Percentiles rank a stretch among this genome's conserved stretches.
Conservation (phyloP, 92 coral and sea anemone species). For the Micromussa lordhowensis region DNA sequence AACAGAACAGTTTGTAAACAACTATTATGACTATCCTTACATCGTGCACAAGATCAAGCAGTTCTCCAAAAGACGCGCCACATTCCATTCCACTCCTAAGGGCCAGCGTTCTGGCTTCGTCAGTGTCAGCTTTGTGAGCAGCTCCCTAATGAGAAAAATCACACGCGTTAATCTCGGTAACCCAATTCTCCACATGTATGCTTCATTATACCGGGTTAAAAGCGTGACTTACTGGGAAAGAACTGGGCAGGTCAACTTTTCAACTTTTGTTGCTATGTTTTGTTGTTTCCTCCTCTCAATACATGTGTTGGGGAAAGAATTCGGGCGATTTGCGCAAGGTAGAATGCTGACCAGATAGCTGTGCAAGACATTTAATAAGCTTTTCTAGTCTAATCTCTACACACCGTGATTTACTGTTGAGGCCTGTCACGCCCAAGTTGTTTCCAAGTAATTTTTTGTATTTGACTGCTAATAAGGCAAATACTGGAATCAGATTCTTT, state of each 20-base stretch:
- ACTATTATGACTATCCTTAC: constrained; percentile 43
- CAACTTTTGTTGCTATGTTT: no score
- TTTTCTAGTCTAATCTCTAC: no score
- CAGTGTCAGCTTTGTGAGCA: constrained; percentile 80
- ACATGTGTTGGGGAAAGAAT: no score
- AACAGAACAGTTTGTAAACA: not conserved
- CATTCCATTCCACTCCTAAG: constrained; percentile 86
- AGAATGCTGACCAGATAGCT: no score
- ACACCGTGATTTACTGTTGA: no score
- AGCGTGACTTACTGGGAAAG: no score
- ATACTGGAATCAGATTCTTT: not conserved
- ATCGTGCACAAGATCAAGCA: constrained; percentile 90
- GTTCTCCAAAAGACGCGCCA: constrained; percentile 86
- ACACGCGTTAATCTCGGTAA: not conserved
- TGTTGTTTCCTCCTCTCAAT: no score
- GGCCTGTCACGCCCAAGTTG: not conserved
- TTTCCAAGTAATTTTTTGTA: not conserved
- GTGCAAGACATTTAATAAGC: no score
- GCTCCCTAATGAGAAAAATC: constrained; percentile 76
- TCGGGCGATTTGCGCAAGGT: no score
- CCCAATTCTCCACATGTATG: no score
- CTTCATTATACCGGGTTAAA: no score
- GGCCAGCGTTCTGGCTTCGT: constrained; percentile 75
- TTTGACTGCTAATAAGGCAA: not conserved
- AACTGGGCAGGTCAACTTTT: no score